These are phyloP conservation scores for Leptosomus discolor DNA, from an alignment of 2,113 vertebrate genomes.

Conservation along the genomic window DNA sequence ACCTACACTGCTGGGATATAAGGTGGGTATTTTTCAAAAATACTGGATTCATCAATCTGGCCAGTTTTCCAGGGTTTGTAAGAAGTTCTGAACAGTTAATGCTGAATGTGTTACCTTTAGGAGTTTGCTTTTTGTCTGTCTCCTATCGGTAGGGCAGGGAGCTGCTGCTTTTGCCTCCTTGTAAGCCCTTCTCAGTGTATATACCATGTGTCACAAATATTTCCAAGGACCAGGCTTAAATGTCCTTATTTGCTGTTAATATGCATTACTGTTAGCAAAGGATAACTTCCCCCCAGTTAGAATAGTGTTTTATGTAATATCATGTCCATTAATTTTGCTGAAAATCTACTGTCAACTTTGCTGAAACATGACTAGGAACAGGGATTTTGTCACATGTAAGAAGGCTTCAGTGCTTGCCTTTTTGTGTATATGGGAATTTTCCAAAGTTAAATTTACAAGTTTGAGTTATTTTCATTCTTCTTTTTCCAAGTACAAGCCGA, in stretches of 20 bases:
- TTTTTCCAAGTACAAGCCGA: not conserved
- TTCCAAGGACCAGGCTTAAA: not conserved
- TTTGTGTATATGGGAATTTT: not conserved
- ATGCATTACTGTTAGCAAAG: not conserved
- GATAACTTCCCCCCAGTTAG: not conserved
- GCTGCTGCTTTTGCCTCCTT: not conserved
- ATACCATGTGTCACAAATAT: not conserved
- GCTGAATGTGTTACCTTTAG: not conserved
- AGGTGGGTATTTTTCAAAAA: not conserved
- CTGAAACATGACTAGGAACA: not conserved
- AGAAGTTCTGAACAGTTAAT: not conserved
- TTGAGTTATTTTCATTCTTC: not conserved
- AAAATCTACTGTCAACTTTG: not conserved
- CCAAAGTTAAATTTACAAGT: not conserved
- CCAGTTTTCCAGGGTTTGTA: not conserved
- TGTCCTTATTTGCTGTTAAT: not conserved
- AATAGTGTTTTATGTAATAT: not conserved
- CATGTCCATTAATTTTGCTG: not conserved
- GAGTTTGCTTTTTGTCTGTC: not conserved
- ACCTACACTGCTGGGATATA: not conserved
- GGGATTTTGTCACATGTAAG: not conserved
- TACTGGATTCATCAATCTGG: not conserved
- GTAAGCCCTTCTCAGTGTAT: not conserved
- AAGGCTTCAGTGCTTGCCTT: not conserved
- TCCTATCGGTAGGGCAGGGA: not conserved